Evolutionary conservation across 2,113 vertebrate species (phyloP), one percentile per base, ranked within the genome.

Genomic region (Illadopsis cleaveri): DNA sequence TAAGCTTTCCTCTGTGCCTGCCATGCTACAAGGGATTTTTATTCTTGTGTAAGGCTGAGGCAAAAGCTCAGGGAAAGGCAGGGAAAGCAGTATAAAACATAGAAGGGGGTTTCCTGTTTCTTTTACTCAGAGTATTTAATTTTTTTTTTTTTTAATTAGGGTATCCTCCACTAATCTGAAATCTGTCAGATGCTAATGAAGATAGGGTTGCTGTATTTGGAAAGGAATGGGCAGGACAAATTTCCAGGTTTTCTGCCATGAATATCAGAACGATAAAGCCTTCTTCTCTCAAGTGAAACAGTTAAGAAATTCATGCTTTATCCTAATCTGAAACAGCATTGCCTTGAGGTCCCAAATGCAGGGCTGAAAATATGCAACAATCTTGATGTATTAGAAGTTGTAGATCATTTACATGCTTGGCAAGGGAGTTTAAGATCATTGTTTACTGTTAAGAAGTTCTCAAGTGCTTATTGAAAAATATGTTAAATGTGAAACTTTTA

Each of bases 381-480:
- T 58, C 86, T 82, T 38, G 82, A 93, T 89, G 62, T 51, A 93
- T 95, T 87, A 79, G 60, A 91, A 95, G 58, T 64, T 89, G 70
- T 90, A 95, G 96, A 93, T 96, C 72, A 86, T 91, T 96, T 84
- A 93, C 85, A 42, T 91, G 95, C 94, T 97, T 96, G 94, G 92
- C 71, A 86, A 96, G 91, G 91, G 91, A 88, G 86, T 93, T 97
- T 96, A 95, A 91, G 94, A 96, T 86, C 86, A 87, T 92, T 94
- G 85, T 96, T 98, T 86, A 85, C 97, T 90, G 48, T 96, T 96
- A 96, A 91, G 94, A 88, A 93, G 88, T 96, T 95, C 88, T 95
- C 86, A 90, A 97, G 96, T 92, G 94, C 96, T 97, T 97, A 97
- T 95, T 98, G 93, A 97, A 97, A 98, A 97, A 96, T 96, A 98